Conservation (phyloP, 2,113 vertebrate genomes). For the Atractosteus spatula region DNA sequence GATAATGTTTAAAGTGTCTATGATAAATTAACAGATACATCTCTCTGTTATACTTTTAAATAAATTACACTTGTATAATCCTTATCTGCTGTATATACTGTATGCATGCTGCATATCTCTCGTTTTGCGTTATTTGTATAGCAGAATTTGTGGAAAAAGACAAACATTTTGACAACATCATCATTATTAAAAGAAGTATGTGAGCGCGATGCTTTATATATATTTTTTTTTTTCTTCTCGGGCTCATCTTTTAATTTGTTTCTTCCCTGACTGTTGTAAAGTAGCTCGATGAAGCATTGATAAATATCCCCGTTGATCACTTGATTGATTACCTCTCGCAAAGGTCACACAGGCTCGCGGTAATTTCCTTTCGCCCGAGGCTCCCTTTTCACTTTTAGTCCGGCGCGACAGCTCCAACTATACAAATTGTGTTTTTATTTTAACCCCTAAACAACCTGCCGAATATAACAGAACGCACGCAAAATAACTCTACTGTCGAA, state of each 20-base stretch:
- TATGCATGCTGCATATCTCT: no score
- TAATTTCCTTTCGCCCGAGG: slow-evolving; percentile 98
- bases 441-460: slow-evolving; percentile 80
- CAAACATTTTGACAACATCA: no score
- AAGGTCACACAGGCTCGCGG: slow-evolving; percentile 93
- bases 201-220: no score
- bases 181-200: no score
- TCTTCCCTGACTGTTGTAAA: slow-evolving; percentile 47
- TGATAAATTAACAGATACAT: no score
- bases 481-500: slow-evolving; percentile 43
- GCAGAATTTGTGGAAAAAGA: no score
- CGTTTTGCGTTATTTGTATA: no score
- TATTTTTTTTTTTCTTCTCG: neutral
- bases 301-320: slow-evolving; percentile 99
- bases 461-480: slow-evolving; percentile 63
- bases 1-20: no score
- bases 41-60: no score
- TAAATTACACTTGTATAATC: no score
- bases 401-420: slow-evolving; percentile 77
- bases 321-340: slow-evolving; percentile 99
- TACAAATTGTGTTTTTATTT: slow-evolving; percentile 84
- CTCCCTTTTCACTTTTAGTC: slow-evolving; percentile 96
- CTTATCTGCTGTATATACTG: no score
- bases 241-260: slow-evolving; percentile 22
- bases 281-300: slow-evolving; percentile 85